Base-by-base conservation (phyloP, 2,888 invertebrate species). In the Smittia sp. region DNA sequence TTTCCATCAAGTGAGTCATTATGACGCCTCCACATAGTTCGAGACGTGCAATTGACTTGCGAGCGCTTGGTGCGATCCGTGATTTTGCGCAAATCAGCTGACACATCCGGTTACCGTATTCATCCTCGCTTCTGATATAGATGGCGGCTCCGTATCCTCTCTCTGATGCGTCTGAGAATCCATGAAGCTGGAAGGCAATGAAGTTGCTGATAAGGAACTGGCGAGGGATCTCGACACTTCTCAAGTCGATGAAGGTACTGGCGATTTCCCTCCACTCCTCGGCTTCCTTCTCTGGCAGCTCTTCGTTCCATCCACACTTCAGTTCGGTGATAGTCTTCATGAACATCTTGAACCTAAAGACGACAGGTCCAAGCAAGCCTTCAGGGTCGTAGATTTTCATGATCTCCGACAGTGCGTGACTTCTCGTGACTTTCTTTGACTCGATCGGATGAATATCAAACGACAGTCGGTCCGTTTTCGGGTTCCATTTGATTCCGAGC, bases 151-250 rank as follows among this genome's bases (percentile, higher is more conserved):
- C 76, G 27, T 76, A 77, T 4, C 78, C 78, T 27, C 25, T 68
- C 24, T 74, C 73, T 1, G 76, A 76, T 0, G 77, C 76, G 74
- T 78, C 78, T 1, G 75, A 76, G 75, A 77, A 79, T 2, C 77
- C 77, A 70, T 77, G 76, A 18, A 78, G 27, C 73, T 77, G 66
- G 2, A 76, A 41, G 11, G 18, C 3, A 4, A 62, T 13, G 18
- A 4, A 18, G 13, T 20, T 22, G 1, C 20, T 4, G 11, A 22
- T 24, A 1, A 22, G 11, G 62, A 62, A 7, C 3, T 24, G 24
- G 11, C 62, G 20, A 6, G 62, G 13, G 11, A 62, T 24, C 18
- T 20, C 11, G n/a, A 62, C 1, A 9, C 11, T 18, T 11, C 11
- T 22, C 15, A 62, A 22, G 11, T 13, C n/a, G 1, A 9, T 13